Evolutionary conservation across 2,888 invertebrate species (phyloP).

Genomic region (Tanytarsus gracilentus): DNA sequence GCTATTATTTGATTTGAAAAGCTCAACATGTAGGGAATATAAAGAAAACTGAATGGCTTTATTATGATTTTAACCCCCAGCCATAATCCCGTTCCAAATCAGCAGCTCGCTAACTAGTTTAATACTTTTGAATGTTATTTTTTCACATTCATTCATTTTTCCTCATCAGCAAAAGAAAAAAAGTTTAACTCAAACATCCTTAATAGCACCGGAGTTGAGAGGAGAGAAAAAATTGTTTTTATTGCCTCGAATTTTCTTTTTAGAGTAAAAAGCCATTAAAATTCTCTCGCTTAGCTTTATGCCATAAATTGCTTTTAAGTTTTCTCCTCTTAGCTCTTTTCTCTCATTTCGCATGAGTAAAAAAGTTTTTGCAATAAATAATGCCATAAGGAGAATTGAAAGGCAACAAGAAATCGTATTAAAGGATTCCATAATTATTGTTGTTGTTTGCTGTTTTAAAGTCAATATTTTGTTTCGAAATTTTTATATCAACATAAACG

Average conservation of each 20-base stretch:
- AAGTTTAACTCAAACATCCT: too few species aligned
- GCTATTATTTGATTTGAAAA: too few species aligned
- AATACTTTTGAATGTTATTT: background rate
- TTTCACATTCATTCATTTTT: background rate
- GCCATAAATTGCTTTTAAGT: background rate
- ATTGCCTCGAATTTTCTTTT: background rate
- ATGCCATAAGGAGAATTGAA: too few species aligned
- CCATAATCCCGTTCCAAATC: too few species aligned
- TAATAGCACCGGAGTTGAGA: too few species aligned
- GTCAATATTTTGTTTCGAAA: too few species aligned
- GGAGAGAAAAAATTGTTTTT: background rate
- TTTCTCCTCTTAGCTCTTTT: background rate
- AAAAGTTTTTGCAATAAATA: background rate
- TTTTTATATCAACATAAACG: too few species aligned
- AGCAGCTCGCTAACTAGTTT: background rate
- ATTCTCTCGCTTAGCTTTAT: too few species aligned
- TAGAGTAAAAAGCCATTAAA: background rate
- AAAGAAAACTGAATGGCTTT: background rate
- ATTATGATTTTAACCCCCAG: background rate
- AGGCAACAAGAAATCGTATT: too few species aligned
- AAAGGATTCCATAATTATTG: too few species aligned
- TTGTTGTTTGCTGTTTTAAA: too few species aligned
- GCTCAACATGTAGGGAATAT: too few species aligned
- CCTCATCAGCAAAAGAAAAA: background rate
- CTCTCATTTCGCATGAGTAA: background rate